Conservation (phyloP, 2,113 vertebrate genomes). For the Bambusicola thoracicus region DNA sequence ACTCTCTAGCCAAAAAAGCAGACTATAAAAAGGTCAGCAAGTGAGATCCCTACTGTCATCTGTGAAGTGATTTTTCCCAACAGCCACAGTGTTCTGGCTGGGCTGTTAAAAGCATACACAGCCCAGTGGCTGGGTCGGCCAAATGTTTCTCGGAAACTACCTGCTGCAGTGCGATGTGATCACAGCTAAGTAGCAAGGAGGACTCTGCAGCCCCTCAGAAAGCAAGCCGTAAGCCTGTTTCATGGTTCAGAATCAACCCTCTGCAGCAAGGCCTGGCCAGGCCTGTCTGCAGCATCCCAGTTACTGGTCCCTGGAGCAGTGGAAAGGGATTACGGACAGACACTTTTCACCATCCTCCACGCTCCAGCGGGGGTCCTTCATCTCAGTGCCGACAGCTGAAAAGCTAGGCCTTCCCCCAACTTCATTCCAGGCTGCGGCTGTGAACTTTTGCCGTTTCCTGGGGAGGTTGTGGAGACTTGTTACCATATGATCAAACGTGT, state of each 20-base stretch:
- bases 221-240: neutral
- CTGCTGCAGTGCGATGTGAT: neutral
- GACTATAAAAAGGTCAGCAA: slow-evolving; percentile 7
- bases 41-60: neutral
- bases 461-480: neutral
- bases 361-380: fast-evolving
- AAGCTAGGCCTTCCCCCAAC: neutral
- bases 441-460: neutral
- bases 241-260: neutral
- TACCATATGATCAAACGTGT: neutral
- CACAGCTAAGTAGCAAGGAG: neutral
- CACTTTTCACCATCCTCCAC: neutral
- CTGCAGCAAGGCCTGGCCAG: neutral
- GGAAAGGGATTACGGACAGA: neutral
- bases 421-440: neutral
- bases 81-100: neutral
- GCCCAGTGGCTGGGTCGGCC: neutral
- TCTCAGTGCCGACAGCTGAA: neutral
- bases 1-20: neutral
- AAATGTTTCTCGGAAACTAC: neutral
- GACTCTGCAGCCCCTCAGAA: neutral
- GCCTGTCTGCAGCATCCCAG: neutral
- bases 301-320: neutral
- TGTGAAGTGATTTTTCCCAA: neutral
- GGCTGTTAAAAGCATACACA: neutral